Percentiles rank a stretch among this genome's conserved stretches.
Conservation (phyloP, 1,140 invertebrate species). For the Bombus superbus region DNA sequence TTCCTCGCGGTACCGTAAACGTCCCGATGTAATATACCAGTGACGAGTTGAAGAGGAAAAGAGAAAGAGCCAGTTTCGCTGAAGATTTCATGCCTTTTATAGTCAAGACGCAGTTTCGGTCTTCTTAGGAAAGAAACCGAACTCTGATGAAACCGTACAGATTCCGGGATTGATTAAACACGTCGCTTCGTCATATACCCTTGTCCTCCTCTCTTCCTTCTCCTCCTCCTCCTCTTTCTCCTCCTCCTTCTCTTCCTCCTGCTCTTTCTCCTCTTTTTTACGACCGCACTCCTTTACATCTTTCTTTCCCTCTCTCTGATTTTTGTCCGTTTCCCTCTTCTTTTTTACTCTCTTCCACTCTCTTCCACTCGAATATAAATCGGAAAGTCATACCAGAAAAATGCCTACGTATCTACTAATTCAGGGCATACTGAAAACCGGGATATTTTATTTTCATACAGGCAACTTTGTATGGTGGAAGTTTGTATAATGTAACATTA, state of each 20-base stretch:
- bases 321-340: background rate
- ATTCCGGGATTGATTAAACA: conserved; percentile 48
- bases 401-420: background rate
- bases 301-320: background rate
- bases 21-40: conserved; percentile 30
- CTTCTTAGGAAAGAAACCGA: conserved; percentile 55
- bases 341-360: background rate
- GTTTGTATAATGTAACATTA: background rate
- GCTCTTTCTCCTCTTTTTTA: too few species aligned
- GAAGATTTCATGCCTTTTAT: conserved; percentile 75
- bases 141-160: conserved; percentile 59
- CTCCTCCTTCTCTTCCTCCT: background rate
- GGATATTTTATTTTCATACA: background rate
- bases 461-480: background rate
- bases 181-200: conserved; percentile 7
- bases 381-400: background rate
- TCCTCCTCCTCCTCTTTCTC: too few species aligned
- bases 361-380: background rate
- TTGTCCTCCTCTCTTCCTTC: background rate
- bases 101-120: conserved; percentile 75
- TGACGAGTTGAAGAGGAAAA: conserved; percentile 34
- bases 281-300: background rate
- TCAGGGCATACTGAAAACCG: background rate
- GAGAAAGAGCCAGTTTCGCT: conserved; percentile 49
- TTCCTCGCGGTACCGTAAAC: conserved; percentile 70